Conservation (phyloP, 37 sponge, comb jelly and placozoan species). For the Crambe crambe region DNA sequence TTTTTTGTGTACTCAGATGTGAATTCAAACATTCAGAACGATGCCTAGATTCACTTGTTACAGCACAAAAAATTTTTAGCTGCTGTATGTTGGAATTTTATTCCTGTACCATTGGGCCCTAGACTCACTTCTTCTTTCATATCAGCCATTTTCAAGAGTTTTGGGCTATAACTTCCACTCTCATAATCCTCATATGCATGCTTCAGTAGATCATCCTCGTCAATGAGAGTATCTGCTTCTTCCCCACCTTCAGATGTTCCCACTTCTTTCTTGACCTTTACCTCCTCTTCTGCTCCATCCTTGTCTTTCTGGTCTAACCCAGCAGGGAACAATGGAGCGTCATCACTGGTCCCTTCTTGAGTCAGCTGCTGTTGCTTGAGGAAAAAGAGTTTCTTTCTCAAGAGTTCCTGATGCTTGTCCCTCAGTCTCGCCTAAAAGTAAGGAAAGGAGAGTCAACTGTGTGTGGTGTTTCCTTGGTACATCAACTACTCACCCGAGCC, state of each 20-base stretch:
- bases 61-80: no score
- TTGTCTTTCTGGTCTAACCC: conserved; percentile 6
- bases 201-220: conserved; percentile 70
- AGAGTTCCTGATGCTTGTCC: conserved; percentile 89
- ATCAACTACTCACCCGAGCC: conserved; percentile 61
- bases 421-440: conserved; percentile 71
- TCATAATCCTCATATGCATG: conserved; percentile 68
- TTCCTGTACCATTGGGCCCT: no score
- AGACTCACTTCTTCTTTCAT: conserved; percentile 48
- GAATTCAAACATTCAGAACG: no score
- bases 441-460: not conserved
- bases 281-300: not conserved
- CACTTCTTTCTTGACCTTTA: not conserved
- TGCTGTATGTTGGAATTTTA: no score
- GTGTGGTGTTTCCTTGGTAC: not conserved
- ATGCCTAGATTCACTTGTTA: no score
- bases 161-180: conserved; percentile 78
- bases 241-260: not conserved
- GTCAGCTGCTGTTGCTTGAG: conserved; percentile 67
- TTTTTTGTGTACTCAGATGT: no score
- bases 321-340: conserved; percentile 60
- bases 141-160: conserved; percentile 64
- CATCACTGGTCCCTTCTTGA: not conserved
- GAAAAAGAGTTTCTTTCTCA: conserved; percentile 78
- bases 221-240: conserved; percentile 51